phyloP scores from a whole-genome alignment of 92 coral and sea anemone genomes.

The Palythoa grandiflora region DNA sequence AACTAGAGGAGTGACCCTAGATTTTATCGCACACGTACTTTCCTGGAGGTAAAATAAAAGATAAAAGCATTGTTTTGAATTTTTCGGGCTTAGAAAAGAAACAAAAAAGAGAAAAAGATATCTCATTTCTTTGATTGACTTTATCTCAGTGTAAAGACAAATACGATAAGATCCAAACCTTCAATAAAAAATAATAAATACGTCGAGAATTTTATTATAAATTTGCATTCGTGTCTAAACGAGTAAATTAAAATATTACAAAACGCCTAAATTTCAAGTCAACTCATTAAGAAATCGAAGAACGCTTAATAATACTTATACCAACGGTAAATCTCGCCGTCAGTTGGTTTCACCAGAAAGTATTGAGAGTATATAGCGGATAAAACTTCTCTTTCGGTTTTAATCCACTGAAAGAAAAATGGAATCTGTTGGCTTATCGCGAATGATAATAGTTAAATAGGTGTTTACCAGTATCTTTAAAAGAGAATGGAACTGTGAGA shows the following conservation, averaged over 20 bases:
- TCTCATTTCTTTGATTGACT: background rate
- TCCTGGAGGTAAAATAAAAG: no score
- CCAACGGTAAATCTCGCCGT: background rate
- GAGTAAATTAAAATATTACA: background rate
- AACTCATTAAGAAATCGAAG: background rate
- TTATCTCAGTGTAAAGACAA: background rate
- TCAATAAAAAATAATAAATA: background rate
- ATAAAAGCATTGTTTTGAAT: no score
- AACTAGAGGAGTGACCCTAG: no score
- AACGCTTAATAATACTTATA: background rate
- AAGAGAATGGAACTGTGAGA: background rate
- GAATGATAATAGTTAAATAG: background rate
- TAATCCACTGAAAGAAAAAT: background rate
- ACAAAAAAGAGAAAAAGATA: no score
- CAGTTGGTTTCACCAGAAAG: background rate
- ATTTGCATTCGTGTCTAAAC: background rate
- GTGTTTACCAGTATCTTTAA: background rate
- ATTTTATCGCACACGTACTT: no score
- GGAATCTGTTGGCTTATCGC: background rate
- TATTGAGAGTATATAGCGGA: no score
- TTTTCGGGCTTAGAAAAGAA: no score
- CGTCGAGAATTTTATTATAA: background rate
- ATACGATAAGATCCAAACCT: background rate
- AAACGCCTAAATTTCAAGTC: background rate
- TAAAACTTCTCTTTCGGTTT: no score